Evolutionary conservation across 2,888 invertebrate species (phyloP).

Genomic region (Epicampocera succincta): DNA sequence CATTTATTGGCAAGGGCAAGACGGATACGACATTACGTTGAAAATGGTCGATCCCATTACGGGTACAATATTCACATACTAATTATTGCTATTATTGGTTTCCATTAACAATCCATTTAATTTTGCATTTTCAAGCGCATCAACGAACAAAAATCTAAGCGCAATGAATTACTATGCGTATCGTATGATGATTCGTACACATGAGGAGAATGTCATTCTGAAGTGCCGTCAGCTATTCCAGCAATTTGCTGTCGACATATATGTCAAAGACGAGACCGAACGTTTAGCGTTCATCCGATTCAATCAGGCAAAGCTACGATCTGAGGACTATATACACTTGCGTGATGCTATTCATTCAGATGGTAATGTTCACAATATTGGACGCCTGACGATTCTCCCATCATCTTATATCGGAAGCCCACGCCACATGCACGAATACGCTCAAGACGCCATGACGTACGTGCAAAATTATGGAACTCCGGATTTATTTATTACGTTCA

Average conservation of each 20-base stretch:
- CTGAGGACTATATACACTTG: too few species aligned
- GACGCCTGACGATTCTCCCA: conserved; percentile 52
- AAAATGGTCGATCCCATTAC: conserved; percentile 60
- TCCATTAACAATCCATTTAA: conserved; percentile 52
- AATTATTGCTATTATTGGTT: conserved; percentile 38
- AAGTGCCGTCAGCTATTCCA: too few species aligned
- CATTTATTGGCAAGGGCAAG: conserved; percentile 72
- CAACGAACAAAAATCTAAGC: conserved; percentile 10
- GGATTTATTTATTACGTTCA: conserved; percentile 29
- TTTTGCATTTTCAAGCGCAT: conserved; percentile 49
- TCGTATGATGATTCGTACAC: conserved; percentile 37
- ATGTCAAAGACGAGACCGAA: too few species aligned
- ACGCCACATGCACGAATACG: conserved; percentile 59
- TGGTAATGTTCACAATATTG: neutral
- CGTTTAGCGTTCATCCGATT: too few species aligned
- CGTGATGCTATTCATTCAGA: too few species aligned
- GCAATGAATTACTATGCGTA: conserved; percentile 1
- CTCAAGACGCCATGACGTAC: conserved; percentile 7
- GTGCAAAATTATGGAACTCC: too few species aligned
- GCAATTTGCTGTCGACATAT: too few species aligned
- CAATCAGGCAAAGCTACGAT: too few species aligned
- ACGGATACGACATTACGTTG: conserved; percentile 71
- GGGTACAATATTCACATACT: conserved; percentile 54
- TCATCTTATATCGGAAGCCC: conserved; percentile 48
- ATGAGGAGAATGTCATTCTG: conserved; percentile 20